Conservation (phyloP, 2,888 invertebrate species). For the Pollenia angustigena region DNA sequence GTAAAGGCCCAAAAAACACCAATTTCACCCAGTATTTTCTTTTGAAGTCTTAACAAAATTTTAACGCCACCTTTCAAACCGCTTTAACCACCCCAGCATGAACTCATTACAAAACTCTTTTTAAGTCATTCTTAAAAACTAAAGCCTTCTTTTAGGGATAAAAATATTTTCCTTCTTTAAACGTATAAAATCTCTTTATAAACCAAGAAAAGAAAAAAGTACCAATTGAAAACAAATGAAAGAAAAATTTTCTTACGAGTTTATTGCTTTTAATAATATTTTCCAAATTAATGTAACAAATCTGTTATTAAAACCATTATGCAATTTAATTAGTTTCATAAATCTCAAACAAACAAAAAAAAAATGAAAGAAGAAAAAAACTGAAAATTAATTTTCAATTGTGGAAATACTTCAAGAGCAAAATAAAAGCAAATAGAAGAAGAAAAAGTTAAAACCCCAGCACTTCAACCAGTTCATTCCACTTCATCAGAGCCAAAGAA, state of each 20-base stretch:
- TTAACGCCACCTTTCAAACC: no score
- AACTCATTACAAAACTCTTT: no score
- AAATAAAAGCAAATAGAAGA: constrained; percentile 28
- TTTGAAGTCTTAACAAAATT: no score
- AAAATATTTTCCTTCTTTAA: no score
- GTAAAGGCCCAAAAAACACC: no score
- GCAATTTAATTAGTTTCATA: constrained; percentile 72
- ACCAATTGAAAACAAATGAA: not conserved
- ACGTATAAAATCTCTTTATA: not conserved
- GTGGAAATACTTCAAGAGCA: constrained; percentile 51
- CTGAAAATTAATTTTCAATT: constrained; percentile 64
- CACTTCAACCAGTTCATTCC: constrained; percentile 71
- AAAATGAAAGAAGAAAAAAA: not conserved
- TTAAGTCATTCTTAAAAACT: no score
- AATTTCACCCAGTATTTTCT: no score
- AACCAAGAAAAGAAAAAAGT: not conserved
- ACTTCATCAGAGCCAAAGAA: constrained; percentile 66
- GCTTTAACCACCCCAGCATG: no score
- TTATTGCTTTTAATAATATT: constrained; percentile 54
- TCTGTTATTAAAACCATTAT: constrained; percentile 71
- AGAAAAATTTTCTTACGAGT: not conserved
- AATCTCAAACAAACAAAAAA: constrained; percentile 56
- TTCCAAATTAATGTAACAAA: constrained; percentile 66
- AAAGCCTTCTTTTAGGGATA: no score
- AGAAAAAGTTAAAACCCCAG: constrained; percentile 30